Evolutionary conservation across 2,797 vertebrate genomes (phyloP).

Genomic region (Linurgus olivaceus): DNA sequence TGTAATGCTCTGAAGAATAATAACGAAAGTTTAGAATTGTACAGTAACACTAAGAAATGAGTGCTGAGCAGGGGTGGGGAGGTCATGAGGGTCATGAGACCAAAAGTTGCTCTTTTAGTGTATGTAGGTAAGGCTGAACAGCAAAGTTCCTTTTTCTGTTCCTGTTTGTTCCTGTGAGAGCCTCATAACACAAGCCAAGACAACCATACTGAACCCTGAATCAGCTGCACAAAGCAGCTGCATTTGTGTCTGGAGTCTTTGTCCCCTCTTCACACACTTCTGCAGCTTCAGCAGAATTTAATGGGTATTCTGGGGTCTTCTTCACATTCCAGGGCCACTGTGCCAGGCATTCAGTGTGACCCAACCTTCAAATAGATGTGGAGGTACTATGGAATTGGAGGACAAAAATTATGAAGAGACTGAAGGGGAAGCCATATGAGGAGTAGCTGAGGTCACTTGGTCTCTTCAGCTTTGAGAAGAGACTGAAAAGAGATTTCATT

Average conservation of each 20-base stretch:
- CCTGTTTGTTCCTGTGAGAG: background rate
- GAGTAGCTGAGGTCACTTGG: background rate
- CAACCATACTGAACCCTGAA: background rate
- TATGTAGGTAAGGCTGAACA: background rate
- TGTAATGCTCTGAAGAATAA: background rate
- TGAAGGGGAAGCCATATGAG: background rate
- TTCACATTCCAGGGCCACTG: background rate
- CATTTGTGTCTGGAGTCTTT: background rate
- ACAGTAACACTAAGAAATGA: background rate
- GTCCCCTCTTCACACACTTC: background rate
- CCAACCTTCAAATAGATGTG: background rate
- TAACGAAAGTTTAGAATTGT: background rate
- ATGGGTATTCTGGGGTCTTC: background rate
- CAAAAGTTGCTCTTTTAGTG: background rate
- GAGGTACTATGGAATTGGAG: rapidly evolving
- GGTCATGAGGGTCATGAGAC: background rate
- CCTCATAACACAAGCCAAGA: background rate
- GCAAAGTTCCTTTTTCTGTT: background rate
- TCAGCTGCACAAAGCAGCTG: background rate
- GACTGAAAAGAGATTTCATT: background rate
- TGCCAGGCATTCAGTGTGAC: background rate
- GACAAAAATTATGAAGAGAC: background rate
- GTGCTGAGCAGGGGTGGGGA: background rate
- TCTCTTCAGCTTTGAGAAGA: background rate
- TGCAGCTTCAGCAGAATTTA: background rate